phyloP scores from a whole-genome alignment of 1,140 invertebrate genomes.

The Brachionus sp. region DNA sequence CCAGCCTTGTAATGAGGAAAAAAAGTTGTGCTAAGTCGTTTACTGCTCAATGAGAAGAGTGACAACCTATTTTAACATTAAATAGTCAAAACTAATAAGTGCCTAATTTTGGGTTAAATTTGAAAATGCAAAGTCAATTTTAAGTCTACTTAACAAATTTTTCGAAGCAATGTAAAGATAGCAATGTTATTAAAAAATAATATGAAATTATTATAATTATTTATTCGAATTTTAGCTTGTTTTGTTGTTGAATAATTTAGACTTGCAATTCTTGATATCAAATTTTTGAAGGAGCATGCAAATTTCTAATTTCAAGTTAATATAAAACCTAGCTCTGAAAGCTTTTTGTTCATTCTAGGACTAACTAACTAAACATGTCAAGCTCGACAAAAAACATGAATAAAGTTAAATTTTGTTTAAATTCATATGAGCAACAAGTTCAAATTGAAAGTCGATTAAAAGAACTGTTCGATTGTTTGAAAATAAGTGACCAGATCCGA shows the following conservation, averaged over 20 bases:
- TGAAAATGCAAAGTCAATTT: not conserved
- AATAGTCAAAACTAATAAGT: not conserved
- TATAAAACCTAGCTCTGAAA: slow-evolving; percentile 2
- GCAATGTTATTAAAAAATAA: not conserved
- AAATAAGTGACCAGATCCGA: not conserved
- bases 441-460: not conserved
- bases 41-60: not conserved
- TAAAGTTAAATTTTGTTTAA: not conserved
- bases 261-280: not conserved
- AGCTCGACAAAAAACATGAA: not conserved
- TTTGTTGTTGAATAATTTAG: slow-evolving; percentile 17
- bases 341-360: slow-evolving; percentile 24
- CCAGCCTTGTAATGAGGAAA: slow-evolving; percentile 44
- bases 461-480: not conserved
- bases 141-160: not conserved
- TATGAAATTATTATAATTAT: slow-evolving; percentile 39
- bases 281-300: slow-evolving; percentile 6
- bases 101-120: not conserved
- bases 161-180: not conserved
- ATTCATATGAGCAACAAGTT: slow-evolving; percentile 11
- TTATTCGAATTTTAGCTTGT: not conserved
- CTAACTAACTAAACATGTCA: not conserved
- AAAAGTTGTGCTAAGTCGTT: not conserved
- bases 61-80: not conserved
- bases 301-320: slow-evolving; percentile 11